These are phyloP conservation scores for Peromyscus eremicus DNA, from an alignment of 2,797 vertebrate genomes.

Conservation along the genomic window DNA sequence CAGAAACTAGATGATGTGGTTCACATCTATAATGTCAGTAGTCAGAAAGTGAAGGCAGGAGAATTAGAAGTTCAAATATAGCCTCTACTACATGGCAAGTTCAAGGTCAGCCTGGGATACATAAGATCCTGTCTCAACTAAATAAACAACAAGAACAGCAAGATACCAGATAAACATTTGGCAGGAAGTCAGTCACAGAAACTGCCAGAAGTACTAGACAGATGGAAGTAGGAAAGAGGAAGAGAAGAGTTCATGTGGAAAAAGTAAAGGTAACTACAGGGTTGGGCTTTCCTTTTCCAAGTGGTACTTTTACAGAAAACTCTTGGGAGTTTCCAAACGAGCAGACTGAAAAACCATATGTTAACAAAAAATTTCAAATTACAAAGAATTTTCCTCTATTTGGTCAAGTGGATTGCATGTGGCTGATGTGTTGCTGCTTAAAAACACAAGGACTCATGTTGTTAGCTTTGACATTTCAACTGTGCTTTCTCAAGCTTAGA, in stretches of 20 bases:
- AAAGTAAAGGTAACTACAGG: neutral
- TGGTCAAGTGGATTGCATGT: neutral
- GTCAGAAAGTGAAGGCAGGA: neutral
- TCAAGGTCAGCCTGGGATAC: neutral
- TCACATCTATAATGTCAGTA: neutral
- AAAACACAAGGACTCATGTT: slow-evolving; percentile 50
- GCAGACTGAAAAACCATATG: neutral
- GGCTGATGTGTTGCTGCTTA: slow-evolving; percentile 69
- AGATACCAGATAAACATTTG: accelerated
- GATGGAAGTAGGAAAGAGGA: neutral
- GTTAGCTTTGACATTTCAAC: slow-evolving; percentile 70
- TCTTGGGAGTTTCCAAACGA: neutral
- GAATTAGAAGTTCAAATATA: neutral
- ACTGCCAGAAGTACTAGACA: neutral
- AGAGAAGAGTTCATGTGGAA: neutral
- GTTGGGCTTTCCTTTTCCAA: neutral
- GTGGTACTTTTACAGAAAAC: neutral
- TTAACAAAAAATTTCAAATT: slow-evolving; percentile 33
- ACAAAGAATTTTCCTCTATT: neutral
- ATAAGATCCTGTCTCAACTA: neutral
- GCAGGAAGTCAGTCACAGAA: neutral
- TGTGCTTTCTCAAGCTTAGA: slow-evolving; percentile 66
- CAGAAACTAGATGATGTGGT: neutral
- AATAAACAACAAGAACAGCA: neutral
- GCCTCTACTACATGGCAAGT: neutral